These are phyloP conservation scores for Ceratitis capitata DNA, from an alignment of 1,140 invertebrate species.

Conservation along the genomic window DNA sequence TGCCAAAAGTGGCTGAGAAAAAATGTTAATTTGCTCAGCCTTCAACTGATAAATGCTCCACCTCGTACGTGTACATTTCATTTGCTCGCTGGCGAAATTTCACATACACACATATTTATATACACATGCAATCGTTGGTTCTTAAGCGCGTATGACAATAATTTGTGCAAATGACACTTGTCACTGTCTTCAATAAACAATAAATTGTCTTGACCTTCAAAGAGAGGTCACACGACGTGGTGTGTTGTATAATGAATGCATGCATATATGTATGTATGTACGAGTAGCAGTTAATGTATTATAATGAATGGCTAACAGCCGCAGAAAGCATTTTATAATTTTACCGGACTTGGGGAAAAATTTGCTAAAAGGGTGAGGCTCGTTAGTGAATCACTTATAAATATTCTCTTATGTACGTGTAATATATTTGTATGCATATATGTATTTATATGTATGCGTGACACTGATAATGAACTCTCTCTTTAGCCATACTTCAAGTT, in stretches of 20 bases:
- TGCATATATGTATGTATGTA: too few relatives aligned
- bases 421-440: neutral
- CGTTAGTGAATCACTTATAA: neutral
- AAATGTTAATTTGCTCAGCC: neutral
- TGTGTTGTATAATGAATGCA: neutral
- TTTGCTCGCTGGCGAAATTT: neutral
- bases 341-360: neutral
- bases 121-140: neutral
- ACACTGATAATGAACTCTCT: neutral
- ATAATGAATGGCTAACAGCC: neutral
- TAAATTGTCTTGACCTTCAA: conserved; percentile 20
- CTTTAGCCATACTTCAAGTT: neutral
- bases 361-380: too few relatives aligned
- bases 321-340: neutral
- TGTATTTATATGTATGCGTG: neutral
- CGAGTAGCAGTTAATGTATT: neutral
- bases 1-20: neutral
- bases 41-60: neutral
- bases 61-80: neutral
- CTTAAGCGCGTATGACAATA: neutral
- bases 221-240: neutral
- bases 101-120: neutral
- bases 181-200: neutral
- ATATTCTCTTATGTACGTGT: neutral
- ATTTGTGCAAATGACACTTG: neutral